Evolutionary conservation across 1,140 invertebrate genomes (phyloP).

Genomic region (Macrostomum lignano): DNA sequence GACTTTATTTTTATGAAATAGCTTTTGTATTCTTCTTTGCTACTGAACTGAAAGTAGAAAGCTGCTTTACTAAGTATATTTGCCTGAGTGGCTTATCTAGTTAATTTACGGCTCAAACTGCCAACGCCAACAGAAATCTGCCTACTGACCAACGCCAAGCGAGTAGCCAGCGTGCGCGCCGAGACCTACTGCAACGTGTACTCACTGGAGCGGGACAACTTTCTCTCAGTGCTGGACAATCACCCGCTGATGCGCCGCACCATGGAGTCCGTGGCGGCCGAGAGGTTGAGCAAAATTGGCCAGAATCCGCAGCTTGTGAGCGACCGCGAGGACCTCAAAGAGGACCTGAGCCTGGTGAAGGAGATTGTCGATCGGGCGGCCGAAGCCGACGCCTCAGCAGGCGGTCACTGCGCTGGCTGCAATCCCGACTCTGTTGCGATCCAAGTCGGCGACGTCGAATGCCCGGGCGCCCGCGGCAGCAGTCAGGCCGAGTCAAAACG

Average conservation of each 20-base stretch:
- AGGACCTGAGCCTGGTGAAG: slow-evolving; percentile 21
- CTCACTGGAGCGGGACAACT: slow-evolving; percentile 82
- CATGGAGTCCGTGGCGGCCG: slow-evolving; percentile 91
- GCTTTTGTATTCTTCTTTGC: too few relatives aligned
- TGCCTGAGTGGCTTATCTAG: neutral
- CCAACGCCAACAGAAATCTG: slow-evolving; percentile 72
- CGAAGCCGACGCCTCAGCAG: too few relatives aligned
- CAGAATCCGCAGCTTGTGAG: slow-evolving; percentile 84
- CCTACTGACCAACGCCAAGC: slow-evolving; percentile 61
- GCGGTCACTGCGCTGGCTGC: too few relatives aligned
- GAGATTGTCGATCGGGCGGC: slow-evolving; percentile 16
- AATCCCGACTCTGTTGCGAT: too few relatives aligned
- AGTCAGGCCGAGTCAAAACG: too few relatives aligned
- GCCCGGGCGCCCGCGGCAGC: too few relatives aligned
- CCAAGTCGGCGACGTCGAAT: too few relatives aligned
- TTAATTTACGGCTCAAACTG: slow-evolving; percentile 1
- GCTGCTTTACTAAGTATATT: neutral
- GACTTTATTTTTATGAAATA: too few relatives aligned
- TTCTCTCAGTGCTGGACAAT: slow-evolving; percentile 77
- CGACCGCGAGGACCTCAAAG: slow-evolving; percentile 39
- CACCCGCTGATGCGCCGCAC: slow-evolving; percentile 89
- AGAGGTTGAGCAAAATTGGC: slow-evolving; percentile 85
- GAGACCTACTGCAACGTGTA: slow-evolving; percentile 96
- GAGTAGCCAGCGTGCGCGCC: slow-evolving; percentile 74
- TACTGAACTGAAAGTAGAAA: neutral